A percentile compares a stretch with the other conserved stretches of the same genome.
Conservation (phyloP, 2,113 vertebrate species). For the Alligator mississippiensis region DNA sequence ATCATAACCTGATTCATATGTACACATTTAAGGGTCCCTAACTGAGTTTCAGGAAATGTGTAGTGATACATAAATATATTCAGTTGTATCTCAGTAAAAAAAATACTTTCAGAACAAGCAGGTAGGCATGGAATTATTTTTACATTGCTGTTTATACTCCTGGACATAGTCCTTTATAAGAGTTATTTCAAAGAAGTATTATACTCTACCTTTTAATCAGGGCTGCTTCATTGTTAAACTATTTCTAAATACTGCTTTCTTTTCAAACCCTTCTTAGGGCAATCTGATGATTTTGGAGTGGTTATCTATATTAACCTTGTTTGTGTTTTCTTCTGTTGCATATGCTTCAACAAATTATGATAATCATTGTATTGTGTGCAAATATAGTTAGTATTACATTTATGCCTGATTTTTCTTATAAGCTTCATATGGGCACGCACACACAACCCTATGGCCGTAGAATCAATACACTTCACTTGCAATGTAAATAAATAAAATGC, state of each 20-base stretch:
- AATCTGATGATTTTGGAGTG: constrained; percentile 48
- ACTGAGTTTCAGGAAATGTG: neutral
- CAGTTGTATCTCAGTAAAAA: neutral
- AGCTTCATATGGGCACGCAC: too few relatives aligned
- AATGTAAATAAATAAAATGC: accelerated
- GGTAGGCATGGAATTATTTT: neutral
- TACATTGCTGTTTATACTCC: neutral
- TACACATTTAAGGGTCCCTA: neutral
- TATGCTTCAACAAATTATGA: neutral
- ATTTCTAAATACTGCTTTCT: neutral
- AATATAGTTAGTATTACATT: neutral
- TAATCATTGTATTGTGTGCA: neutral
- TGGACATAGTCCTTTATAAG: neutral
- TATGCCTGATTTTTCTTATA: neutral
- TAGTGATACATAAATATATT: neutral
- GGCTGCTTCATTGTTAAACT: constrained; percentile 3
- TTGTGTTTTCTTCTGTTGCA: constrained; percentile 1
- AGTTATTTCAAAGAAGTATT: neutral
- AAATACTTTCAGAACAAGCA: neutral
- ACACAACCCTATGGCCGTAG: too few relatives aligned
- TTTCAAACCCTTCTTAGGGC: neutral
- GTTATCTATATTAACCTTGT: neutral
- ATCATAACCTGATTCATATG: neutral
- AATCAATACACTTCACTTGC: neutral
- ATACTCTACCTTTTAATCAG: neutral